Evolutionary conservation across 2,113 vertebrate species (phyloP).

Genomic region (Megalops atlanticus): DNA sequence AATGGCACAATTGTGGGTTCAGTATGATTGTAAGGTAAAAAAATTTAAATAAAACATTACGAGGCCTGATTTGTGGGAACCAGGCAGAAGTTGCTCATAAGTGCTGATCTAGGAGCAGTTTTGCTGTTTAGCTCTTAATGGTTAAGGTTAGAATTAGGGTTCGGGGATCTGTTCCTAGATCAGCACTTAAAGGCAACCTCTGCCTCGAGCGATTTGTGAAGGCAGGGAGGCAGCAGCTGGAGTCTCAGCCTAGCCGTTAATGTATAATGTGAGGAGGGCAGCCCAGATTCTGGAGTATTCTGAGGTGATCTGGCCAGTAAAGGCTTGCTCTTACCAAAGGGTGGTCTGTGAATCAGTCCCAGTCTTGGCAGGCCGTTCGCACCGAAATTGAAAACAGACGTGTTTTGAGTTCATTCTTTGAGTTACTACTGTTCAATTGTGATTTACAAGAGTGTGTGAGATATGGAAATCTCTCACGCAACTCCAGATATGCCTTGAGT

Average conservation of each 20-base stretch:
- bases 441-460: conserved; percentile 88
- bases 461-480: conserved; percentile 85
- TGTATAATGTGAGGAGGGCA: conserved; percentile 49
- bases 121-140: no score
- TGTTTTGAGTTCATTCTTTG: conserved; percentile 81
- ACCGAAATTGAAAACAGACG: conserved; percentile 87
- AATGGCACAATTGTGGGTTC: conserved; percentile 37
- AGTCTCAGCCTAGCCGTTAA: conserved; percentile 44
- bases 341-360: conserved; percentile 81
- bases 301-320: conserved; percentile 76
- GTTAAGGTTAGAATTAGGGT: no score
- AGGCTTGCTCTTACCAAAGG: conserved; percentile 72
- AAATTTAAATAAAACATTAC: no score
- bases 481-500: conserved; percentile 75
- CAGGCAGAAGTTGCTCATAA: no score
- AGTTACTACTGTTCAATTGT: conserved; percentile 87
- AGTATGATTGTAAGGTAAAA: conserved; percentile 26
- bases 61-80: neutral
- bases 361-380: conserved; percentile 77
- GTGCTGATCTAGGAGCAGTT: no score
- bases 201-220: no score
- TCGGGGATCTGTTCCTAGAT: no score
- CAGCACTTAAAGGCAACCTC: no score
- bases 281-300: conserved; percentile 54
- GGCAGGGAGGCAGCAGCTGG: conserved; percentile 44